These are phyloP conservation scores for Scelioninae gen. 2 DNA, from an alignment of 2,888 invertebrate genomes.

Conservation along the genomic window DNA sequence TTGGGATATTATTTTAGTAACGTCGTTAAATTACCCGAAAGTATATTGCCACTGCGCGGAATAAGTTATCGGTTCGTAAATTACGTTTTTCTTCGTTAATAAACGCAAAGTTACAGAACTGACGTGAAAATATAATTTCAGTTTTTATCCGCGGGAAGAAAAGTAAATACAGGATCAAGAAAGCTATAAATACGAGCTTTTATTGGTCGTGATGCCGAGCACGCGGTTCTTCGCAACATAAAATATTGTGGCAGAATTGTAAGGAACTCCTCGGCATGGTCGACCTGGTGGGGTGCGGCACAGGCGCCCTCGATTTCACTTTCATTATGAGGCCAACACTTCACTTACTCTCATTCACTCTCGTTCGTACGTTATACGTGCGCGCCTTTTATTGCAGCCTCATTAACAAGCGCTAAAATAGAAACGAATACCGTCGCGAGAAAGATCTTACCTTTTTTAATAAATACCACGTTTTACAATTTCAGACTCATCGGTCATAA, in stretches of 20 bases:
- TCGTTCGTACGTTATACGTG: slow-evolving; percentile 65
- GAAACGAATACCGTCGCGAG: slow-evolving; percentile 55
- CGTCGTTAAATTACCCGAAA: too few relatives aligned
- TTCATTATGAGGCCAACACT: slow-evolving; percentile 73
- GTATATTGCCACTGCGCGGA: too few relatives aligned
- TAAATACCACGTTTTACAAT: too few relatives aligned
- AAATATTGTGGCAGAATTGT: slow-evolving; percentile 58
- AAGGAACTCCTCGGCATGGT: slow-evolving; percentile 51
- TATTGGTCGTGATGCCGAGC: slow-evolving; percentile 21
- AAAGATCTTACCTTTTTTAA: slow-evolving; percentile 3
- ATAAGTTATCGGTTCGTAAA: too few relatives aligned
- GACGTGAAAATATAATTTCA: too few relatives aligned
- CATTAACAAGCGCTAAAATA: slow-evolving; percentile 64
- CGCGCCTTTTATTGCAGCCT: slow-evolving; percentile 65
- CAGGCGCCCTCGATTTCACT: slow-evolving; percentile 74
- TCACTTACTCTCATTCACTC: slow-evolving; percentile 72
- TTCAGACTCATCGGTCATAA: too few relatives aligned
- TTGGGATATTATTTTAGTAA: too few relatives aligned
- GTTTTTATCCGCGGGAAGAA: neutral
- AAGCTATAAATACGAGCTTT: slow-evolving; percentile 21
- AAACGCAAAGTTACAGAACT: too few relatives aligned
- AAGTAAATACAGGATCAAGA: slow-evolving; percentile 8
- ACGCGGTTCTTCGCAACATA: slow-evolving; percentile 46
- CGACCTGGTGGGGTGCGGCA: slow-evolving; percentile 64
- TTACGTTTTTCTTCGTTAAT: too few relatives aligned